Conservation (phyloP, 2,888 invertebrate species). For the Aphidius colemani region DNA sequence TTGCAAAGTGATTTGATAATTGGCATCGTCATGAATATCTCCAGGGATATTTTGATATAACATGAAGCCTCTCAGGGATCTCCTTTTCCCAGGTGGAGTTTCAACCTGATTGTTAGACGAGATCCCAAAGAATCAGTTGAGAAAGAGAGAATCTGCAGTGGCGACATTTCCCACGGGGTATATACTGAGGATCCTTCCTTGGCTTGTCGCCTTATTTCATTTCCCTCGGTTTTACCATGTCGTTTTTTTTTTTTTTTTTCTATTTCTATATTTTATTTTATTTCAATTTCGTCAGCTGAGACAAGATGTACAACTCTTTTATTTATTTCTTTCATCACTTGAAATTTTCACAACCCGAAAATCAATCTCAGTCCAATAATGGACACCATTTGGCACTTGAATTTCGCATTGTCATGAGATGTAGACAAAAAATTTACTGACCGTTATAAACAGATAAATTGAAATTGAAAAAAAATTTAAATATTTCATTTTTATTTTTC, state of each 20-base stretch:
- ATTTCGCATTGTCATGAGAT: constrained; percentile 20
- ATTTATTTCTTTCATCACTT: not conserved
- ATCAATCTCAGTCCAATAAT: constrained; percentile 19
- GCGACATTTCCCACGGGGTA: constrained; percentile 22
- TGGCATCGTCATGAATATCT: not conserved
- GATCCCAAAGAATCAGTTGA: constrained; percentile 3
- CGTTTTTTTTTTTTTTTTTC: not conserved
- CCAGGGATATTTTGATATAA: constrained; percentile 15
- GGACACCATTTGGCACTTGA: constrained; percentile 15
- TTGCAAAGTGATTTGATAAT: too few relatives aligned
- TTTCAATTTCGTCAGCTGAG: constrained; percentile 13
- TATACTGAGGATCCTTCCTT: constrained; percentile 11
- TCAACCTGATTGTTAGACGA: constrained; percentile 7
- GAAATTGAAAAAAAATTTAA: too few relatives aligned
- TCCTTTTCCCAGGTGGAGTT: constrained; percentile 11
- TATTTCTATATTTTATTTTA: constrained; percentile 2
- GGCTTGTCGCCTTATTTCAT: constrained; percentile 16
- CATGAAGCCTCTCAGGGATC: constrained; percentile 15
- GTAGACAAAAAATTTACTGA: constrained; percentile 4
- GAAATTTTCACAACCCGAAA: constrained; percentile 19
- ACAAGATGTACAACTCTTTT: not conserved
- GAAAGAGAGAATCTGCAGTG: constrained; percentile 4
- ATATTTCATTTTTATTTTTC: too few relatives aligned
- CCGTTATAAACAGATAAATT: not conserved
- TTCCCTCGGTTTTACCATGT: constrained; percentile 12